phyloP scores from a whole-genome alignment of 2,797 vertebrate species.

The Threskiornis aethiopicus region DNA sequence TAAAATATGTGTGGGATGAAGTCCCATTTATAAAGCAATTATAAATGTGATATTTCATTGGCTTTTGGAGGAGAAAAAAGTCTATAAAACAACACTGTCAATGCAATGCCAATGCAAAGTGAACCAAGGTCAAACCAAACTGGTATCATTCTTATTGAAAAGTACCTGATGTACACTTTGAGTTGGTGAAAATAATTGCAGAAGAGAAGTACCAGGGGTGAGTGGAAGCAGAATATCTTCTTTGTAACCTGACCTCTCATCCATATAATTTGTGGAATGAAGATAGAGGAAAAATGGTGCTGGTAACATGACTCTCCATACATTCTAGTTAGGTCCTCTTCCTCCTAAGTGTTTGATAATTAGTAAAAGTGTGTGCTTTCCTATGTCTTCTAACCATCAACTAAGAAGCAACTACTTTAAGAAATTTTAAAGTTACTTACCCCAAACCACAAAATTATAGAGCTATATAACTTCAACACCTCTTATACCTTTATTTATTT shows the following conservation, averaged over 20 bases:
- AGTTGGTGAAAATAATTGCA: conserved; percentile 18
- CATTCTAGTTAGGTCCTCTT: background rate
- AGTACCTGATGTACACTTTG: background rate
- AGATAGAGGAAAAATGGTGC: background rate
- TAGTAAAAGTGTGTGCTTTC: background rate
- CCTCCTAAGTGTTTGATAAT: background rate
- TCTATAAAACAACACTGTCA: background rate
- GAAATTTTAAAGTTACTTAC: background rate
- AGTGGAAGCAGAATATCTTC: conserved; percentile 15
- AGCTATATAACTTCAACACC: background rate
- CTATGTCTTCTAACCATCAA: background rate
- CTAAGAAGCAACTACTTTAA: background rate
- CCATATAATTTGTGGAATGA: background rate
- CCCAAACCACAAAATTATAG: background rate
- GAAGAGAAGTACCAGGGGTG: background rate
- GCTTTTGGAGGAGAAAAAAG: conserved; percentile 6
- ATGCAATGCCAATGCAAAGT: background rate
- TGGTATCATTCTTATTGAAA: background rate
- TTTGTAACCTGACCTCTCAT: background rate
- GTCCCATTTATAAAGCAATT: conserved; percentile 51
- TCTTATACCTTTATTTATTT: background rate
- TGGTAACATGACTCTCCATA: background rate
- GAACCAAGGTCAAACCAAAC: conserved; percentile 40
- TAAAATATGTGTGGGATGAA: conserved; percentile 49
- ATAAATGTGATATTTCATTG: conserved; percentile 45